Evolutionary conservation across 2,888 invertebrate species (phyloP), one percentile per base, ranked within the genome.

Genomic region (Trissonchulus latispiculum): DNA sequence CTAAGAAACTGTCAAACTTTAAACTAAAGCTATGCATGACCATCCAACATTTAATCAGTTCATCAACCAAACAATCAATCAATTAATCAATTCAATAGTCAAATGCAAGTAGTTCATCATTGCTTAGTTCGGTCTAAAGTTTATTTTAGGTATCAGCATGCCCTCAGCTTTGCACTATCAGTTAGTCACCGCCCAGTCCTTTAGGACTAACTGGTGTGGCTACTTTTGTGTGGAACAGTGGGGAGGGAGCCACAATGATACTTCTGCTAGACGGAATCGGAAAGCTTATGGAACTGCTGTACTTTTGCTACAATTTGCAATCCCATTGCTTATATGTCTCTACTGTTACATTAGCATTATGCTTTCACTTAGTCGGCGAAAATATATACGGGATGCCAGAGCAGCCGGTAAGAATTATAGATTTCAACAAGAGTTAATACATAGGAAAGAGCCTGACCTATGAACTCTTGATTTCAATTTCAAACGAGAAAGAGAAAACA

Each of bases 271-370:
- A 23, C 8, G 8, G 8, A 8, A 15, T 8, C 48, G 48, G 8
- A 48, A 48, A 48, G 23, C 23, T 8, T 97, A 93, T 83, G 93
- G 95, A 1, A 90, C 90, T 0, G 88, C 91, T 62, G 96, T 95
- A 0, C 90, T 93, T 29, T 88, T 90, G 32, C 86, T 96, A 79
- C 97, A 99, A 86, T 97, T 97, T 82, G 89, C 94, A 69, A 86
- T 97, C 77, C 97, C 97, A 1, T 95, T 97, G 84, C 86, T 90
- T 76, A 90, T 96, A 77, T 96, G 97, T 80, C 91, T 92, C 8
- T 90, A 93, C 82, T 95, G 95, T 84, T 99, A 99, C 85, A 89
- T 91, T 18, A 90, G 91, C 83, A 95, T 99, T 37, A 48, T 48
- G 8, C 23, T 8, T 23, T 48, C 48, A 48, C 48, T 48, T 8